These are phyloP conservation scores for Vannuccia rotundouncinata DNA, from an alignment of 2,888 invertebrate genomes.

Conservation along the genomic window DNA sequence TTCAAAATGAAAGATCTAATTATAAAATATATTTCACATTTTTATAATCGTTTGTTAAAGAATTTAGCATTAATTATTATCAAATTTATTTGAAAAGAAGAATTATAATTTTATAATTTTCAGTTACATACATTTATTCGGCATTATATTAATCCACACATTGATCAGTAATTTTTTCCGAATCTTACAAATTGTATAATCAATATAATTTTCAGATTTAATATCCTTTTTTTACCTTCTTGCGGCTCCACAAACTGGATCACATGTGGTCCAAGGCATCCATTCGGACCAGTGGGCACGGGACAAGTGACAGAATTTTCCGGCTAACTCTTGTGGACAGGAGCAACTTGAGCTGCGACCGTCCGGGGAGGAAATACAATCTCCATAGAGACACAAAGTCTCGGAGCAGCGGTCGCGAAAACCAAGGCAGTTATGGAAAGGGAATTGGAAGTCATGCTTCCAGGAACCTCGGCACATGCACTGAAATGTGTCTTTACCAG, in stretches of 20 bases:
- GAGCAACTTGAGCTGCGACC: slow-evolving; percentile 20
- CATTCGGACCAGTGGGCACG: slow-evolving; percentile 27
- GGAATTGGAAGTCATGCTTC: slow-evolving; percentile 18
- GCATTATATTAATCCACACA: too few relatives aligned
- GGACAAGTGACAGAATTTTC: slow-evolving; percentile 19
- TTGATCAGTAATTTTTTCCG: too few relatives aligned
- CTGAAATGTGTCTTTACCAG: not conserved
- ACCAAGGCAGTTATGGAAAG: slow-evolving; percentile 17
- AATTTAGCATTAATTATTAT: too few relatives aligned
- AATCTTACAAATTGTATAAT: too few relatives aligned
- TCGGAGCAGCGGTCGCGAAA: slow-evolving; percentile 31
- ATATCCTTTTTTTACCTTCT: too few relatives aligned
- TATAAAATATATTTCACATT: too few relatives aligned
- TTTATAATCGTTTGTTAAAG: too few relatives aligned
- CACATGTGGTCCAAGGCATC: slow-evolving; percentile 34
- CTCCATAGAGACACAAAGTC: slow-evolving; percentile 30
- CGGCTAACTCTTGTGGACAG: slow-evolving; percentile 31
- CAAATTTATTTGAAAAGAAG: too few relatives aligned
- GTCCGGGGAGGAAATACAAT: slow-evolving; percentile 32
- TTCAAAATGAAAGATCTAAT: too few relatives aligned
- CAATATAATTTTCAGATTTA: too few relatives aligned
- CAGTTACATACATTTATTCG: too few relatives aligned
- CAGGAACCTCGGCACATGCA: slow-evolving; percentile 7
- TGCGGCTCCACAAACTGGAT: slow-evolving; percentile 25
- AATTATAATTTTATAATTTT: too few relatives aligned